Base-by-base conservation (phyloP, 2,888 invertebrate species). In the Torymus aiolomorphi region DNA sequence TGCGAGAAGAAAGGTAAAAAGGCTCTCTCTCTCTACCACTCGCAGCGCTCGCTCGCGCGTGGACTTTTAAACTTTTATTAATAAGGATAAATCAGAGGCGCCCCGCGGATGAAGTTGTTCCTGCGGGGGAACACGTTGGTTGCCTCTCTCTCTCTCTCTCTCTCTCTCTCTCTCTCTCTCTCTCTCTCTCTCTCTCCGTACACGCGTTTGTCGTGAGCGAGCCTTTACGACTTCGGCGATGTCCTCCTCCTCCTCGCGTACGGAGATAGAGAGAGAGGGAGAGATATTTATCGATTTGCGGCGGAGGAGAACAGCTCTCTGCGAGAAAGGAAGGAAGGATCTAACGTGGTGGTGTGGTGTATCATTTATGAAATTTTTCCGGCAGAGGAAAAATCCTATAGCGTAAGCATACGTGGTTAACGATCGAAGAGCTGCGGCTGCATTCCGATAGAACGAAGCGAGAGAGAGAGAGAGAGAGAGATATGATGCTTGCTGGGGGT, bases 51-150 rank as follows among this genome's bases (percentile, higher is more conserved):
- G n/a, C n/a, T n/a, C 70, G 76, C 63, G 67, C 77, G 75, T 80
- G 88, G 86, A 86, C 86, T 87, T 87, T 86, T 86, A 88, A 87
- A 85, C 85, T 88, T 87, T 89, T 89, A 89, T 90, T 90, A 89
- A 89, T 89, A 89, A 89, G 87, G 87, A 89, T 89, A 89, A 89
- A 89, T 89, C 89, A 88, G 87, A 85, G 88, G 86, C 87, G 88
- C 88, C 88, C 88, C 86, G 87, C 86, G 86, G 88, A 90, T 89
- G 88, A 89, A 89, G 89, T 88, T 89, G 88, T 89, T 31, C 31
- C 31, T 31, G 5, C 86, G 77, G 79, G 77, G 74, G 83, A 78
- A 71, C 77, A 31, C 31, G 31, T 31, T 31, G 31, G 31, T 31
- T 31, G 31, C 76, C n/a, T n/a, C n/a, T n/a, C n/a, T n/a, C n/a